A percentile compares a stretch with the other conserved stretches of the same genome.
Evolutionary conservation across 2,113 vertebrate genomes (phyloP).

Genomic region (Gadus macrocephalus): DNA sequence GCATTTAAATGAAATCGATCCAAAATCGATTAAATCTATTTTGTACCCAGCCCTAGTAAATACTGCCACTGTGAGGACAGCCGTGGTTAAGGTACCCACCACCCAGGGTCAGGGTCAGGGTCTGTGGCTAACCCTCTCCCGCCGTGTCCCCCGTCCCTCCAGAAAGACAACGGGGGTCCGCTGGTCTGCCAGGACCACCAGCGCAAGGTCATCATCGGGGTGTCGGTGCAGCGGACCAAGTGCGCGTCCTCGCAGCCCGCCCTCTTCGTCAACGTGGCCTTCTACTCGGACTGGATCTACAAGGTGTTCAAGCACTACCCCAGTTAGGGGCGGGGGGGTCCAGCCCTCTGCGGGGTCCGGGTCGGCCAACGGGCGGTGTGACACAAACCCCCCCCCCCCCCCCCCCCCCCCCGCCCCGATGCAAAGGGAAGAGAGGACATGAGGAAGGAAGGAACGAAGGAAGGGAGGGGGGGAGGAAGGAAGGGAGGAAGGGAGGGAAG

Average conservation of each 20-base stretch:
- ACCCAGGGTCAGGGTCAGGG: background rate
- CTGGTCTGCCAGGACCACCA: constrained; percentile 89
- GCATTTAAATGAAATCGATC: too few species aligned
- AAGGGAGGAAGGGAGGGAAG: too few species aligned
- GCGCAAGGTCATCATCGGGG: constrained; percentile 85
- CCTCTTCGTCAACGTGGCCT: constrained; percentile 90
- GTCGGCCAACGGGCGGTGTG: background rate
- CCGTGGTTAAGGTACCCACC: too few species aligned
- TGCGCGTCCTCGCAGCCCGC: constrained; percentile 87
- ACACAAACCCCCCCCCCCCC: background rate
- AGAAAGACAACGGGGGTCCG: constrained; percentile 94
- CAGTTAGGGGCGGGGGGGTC: constrained; percentile 45
- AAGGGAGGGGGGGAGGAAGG: too few species aligned
- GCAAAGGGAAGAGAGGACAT: too few species aligned
- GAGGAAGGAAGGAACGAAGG: too few species aligned
- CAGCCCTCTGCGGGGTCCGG: background rate
- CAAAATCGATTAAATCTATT: too few species aligned
- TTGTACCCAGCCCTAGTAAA: background rate
- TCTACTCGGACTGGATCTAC: constrained; percentile 94
- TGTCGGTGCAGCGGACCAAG: constrained; percentile 91
- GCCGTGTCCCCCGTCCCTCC: constrained; percentile 22
- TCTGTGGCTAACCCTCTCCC: background rate
- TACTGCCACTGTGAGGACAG: too few species aligned
- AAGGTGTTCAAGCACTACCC: constrained; percentile 82
- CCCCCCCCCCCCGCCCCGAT: too few species aligned